A percentile compares a stretch with the other conserved stretches of the same genome.
Conservation (phyloP, 1,140 invertebrate species). For the Bombyx mandarina region DNA sequence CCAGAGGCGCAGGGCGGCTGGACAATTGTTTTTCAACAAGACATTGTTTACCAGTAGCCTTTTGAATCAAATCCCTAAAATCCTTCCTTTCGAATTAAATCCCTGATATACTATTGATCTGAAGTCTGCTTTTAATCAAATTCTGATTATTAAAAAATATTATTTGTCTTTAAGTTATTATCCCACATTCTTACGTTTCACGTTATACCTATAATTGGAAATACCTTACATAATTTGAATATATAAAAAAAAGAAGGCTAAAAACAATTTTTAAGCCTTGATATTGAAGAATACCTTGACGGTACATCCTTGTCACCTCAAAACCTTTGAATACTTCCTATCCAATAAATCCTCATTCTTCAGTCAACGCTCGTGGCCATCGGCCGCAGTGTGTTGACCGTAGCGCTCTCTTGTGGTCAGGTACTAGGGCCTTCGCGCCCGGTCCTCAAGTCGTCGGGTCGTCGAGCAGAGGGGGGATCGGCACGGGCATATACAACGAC, state of each 20-base stretch:
- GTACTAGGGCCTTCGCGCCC: constrained; percentile 65
- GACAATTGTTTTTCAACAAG: constrained; percentile 67
- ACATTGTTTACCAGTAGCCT: constrained; percentile 59
- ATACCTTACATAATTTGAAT: too few relatives aligned
- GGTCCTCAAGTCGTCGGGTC: constrained; percentile 54
- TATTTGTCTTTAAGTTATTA: background rate
- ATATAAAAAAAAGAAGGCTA: too few relatives aligned
- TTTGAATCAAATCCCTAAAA: constrained; percentile 8
- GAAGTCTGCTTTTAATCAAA: background rate
- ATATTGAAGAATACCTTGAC: too few relatives aligned
- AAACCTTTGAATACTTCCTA: too few relatives aligned
- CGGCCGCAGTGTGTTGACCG: constrained; percentile 32
- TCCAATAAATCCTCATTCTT: constrained; percentile 1
- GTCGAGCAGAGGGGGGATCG: constrained; percentile 58
- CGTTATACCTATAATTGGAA: too few relatives aligned
- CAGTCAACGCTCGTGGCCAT: constrained; percentile 29
- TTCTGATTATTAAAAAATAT: background rate
- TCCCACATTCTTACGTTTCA: too few relatives aligned
- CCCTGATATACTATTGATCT: background rate
- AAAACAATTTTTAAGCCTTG: too few relatives aligned
- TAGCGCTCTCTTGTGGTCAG: constrained; percentile 48
- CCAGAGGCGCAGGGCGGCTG: constrained; percentile 47
- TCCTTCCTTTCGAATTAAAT: background rate
- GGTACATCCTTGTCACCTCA: too few relatives aligned
- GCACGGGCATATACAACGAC: constrained; percentile 43